These are phyloP conservation scores for Linepithema humile DNA, from an alignment of 1,140 invertebrate genomes.

Conservation along the genomic window DNA sequence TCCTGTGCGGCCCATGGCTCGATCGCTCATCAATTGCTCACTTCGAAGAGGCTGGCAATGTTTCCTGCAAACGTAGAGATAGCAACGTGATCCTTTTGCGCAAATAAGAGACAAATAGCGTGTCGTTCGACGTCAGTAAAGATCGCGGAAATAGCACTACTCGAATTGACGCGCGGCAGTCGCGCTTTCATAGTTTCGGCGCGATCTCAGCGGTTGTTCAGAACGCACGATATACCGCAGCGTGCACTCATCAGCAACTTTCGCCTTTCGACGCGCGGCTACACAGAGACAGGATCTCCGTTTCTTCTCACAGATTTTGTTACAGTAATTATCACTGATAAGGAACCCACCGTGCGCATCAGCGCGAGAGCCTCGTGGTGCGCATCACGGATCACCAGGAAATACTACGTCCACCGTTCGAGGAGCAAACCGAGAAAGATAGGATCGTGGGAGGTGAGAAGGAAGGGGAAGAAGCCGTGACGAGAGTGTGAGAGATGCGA, in stretches of 20 bases:
- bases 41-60: conserved; percentile 54
- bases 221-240: no score
- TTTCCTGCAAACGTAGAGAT: conserved; percentile 69
- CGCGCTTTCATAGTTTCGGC: background rate
- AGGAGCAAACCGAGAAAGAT: conserved; percentile 7
- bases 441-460: conserved; percentile 4
- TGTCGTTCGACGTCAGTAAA: background rate
- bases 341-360: conserved; percentile 27
- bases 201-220: background rate
- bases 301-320: background rate
- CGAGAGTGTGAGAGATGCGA: background rate
- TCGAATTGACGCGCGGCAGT: background rate
- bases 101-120: background rate
- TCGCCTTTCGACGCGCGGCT: background rate
- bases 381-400: conserved; percentile 61
- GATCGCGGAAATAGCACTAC: background rate
- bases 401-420: conserved; percentile 56
- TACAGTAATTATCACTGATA: conserved; percentile 23
- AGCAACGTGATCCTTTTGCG: background rate
- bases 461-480: conserved; percentile 31
- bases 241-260: conserved; percentile 31
- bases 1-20: conserved; percentile 88
- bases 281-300: no score
- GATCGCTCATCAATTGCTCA: conserved; percentile 49
- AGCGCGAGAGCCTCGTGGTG: conserved; percentile 51